phyloP scores from a whole-genome alignment of 2,113 vertebrate species.

The Rhinolophus ferrumequinum region DNA sequence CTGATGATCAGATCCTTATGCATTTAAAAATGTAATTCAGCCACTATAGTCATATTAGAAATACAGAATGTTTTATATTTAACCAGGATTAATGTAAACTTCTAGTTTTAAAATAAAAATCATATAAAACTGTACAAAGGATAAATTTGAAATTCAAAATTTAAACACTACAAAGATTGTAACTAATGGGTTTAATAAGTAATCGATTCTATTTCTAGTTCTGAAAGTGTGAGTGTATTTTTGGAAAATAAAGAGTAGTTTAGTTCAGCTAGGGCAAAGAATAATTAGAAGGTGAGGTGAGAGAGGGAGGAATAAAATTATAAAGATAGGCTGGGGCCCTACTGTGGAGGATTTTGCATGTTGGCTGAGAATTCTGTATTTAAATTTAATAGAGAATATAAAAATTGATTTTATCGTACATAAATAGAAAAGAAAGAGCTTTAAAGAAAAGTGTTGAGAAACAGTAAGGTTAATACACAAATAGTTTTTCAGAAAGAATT shows the following conservation, averaged over 20 bases:
- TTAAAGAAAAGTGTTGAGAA: background rate
- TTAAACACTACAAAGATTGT: background rate
- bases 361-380: background rate
- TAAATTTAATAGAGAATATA: background rate
- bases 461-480: background rate
- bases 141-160: constrained; percentile 29
- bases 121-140: background rate
- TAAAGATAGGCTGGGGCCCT: background rate
- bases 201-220: background rate
- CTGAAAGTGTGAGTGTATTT: background rate
- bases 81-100: background rate
- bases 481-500: background rate
- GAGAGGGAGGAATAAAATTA: background rate
- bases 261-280: background rate
- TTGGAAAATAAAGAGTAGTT: background rate
- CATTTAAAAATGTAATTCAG: background rate
- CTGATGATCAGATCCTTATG: background rate
- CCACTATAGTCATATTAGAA: background rate
- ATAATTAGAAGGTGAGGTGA: background rate
- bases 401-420: background rate
- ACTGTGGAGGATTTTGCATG: background rate
- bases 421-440: background rate
- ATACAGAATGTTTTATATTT: background rate
- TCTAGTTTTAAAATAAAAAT: constrained; percentile 28
- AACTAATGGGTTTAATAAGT: background rate